Evolutionary conservation across 2,113 vertebrate species (phyloP).

Genomic region (Sapajus apella): DNA sequence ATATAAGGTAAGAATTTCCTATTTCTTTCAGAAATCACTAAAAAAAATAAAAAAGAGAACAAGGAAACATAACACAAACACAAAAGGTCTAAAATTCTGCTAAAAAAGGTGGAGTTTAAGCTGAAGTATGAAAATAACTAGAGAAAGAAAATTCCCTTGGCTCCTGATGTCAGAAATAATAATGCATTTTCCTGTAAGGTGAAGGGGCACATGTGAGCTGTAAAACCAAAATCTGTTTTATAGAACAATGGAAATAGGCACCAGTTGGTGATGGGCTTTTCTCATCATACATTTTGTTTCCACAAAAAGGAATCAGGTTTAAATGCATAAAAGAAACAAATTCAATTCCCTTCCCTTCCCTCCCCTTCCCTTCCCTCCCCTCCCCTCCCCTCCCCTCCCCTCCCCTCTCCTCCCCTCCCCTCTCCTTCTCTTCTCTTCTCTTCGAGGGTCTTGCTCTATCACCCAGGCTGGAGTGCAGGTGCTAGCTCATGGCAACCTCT

Average conservation of each 20-base stretch:
- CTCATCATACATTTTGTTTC: not conserved
- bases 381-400: no score
- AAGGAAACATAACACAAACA: not conserved
- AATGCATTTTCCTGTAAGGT: not conserved
- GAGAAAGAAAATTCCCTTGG: not conserved
- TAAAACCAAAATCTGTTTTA: constrained; percentile 14
- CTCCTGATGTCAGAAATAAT: not conserved
- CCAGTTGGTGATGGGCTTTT: not conserved
- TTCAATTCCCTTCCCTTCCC: fast-evolving
- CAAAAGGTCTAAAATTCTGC: not conserved
- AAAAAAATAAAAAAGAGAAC: not conserved
- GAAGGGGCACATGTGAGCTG: not conserved
- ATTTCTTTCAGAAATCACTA: no score
- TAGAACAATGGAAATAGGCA: not conserved
- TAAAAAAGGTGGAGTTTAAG: not conserved
- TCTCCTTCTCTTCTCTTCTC: fast-evolving
- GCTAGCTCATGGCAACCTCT: not conserved
- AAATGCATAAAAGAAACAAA: not conserved
- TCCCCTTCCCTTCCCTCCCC: no score
- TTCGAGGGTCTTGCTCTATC: not conserved
- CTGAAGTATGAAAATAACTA: not conserved
- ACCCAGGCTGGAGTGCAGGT: not conserved
- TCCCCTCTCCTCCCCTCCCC: no score
- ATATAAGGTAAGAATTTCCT: no score
- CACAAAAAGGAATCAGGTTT: not conserved